phyloP scores from a whole-genome alignment of 2,797 vertebrate species.

The Ctenosaura bakeri region DNA sequence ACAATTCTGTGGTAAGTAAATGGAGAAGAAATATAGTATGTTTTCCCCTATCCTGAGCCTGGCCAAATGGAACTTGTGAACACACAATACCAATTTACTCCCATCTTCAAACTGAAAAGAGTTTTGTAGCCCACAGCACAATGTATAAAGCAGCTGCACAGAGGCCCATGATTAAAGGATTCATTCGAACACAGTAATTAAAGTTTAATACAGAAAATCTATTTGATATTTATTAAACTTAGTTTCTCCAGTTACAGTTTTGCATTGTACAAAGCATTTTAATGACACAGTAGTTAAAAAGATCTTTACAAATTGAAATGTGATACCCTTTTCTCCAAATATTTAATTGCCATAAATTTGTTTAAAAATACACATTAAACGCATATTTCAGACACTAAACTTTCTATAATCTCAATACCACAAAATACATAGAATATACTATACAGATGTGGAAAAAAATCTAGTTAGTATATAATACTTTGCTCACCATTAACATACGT shows the following conservation, averaged over 20 bases:
- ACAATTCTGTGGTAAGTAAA: neutral
- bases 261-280: conserved; percentile 90
- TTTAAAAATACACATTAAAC: conserved; percentile 92
- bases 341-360: conserved; percentile 89
- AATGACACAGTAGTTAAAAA: conserved; percentile 90
- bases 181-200: conserved; percentile 60
- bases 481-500: conserved; percentile 87
- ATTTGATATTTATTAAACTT: conserved; percentile 90
- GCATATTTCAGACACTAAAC: conserved; percentile 92
- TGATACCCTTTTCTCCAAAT: conserved; percentile 91
- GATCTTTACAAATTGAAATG: conserved; percentile 91
- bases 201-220: conserved; percentile 89
- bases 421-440: conserved; percentile 99
- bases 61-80: neutral
- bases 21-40: fast-evolving
- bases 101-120: neutral
- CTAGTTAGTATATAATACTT: conserved; percentile 88
- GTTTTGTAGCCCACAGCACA: neutral
- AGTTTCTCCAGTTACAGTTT: conserved; percentile 88
- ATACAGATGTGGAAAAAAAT: conserved; percentile 92
- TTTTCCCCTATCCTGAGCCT: too few relatives aligned
- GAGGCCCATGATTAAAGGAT: conserved; percentile 2
- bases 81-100: neutral
- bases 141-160: fast-evolving
- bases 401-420: conserved; percentile 99